Base-by-base conservation (phyloP, 1,140 invertebrate species). In the Babylonia areolata region DNA sequence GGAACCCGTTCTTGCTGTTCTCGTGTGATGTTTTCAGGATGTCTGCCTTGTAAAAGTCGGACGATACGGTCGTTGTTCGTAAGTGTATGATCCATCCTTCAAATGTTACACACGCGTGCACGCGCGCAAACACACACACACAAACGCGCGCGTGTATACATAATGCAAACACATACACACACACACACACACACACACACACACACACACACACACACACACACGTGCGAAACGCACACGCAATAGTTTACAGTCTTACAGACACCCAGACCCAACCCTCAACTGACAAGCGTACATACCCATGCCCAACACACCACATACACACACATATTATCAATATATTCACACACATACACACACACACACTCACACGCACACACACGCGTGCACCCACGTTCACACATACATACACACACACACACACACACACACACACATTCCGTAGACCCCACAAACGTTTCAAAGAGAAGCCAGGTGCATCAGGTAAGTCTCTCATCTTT, bases 151-250 rank as follows among this genome's bases (percentile, higher is more conserved):
- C n/a, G n/a, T n/a, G n/a, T n/a, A n/a, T 17, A 46, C 79, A 64
- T 20, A 64, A 64, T 28, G 23, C 58, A 15, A 17, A 64, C 58
- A 64, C 58, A 64, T 20, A 64, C 58, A 64, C 58, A 64, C 58
- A 64, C 58, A 64, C 58, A 64, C 31, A 51, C 39, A 51, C 31
- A 81, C 79, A 46, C 39, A 81, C 75, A 78, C 35, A 39, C 40
- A 78, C 35, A 42, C 35, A 78, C 75, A 42, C 35, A 78, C 75
- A 42, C 75, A 37, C 40, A 78, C 75, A 78, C 58, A 64, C 58
- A 64, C 1, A 12, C 5, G 58, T 23, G 20, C 58, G n/a, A 64
- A 64, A 33, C 75, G 33, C 40, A 33, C 35, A 33, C 28, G n/a
- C n/a, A n/a, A n/a, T n/a, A n/a, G n/a, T n/a, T n/a, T n/a, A n/a